phyloP scores from a whole-genome alignment of 2,888 invertebrate genomes.

The Atrina japonica region DNA sequence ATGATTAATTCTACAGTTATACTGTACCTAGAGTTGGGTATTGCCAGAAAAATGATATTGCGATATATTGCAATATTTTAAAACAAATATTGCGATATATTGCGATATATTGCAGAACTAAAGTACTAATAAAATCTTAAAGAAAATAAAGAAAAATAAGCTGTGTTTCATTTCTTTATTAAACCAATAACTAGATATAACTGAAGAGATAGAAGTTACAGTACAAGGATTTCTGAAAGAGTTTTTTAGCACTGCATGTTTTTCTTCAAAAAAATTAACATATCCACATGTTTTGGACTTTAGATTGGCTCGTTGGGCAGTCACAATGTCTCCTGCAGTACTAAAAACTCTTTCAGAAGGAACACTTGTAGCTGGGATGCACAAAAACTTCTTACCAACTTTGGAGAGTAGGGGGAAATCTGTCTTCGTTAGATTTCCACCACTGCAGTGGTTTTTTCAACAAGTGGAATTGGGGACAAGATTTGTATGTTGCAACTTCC shows the following conservation, averaged over 20 bases:
- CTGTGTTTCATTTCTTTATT: too few relatives aligned
- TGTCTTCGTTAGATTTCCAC: conserved; percentile 30
- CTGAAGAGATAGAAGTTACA: too few relatives aligned
- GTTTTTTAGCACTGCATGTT: conserved; percentile 1
- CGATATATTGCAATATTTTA: too few relatives aligned
- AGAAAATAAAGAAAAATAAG: too few relatives aligned
- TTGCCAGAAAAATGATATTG: too few relatives aligned
- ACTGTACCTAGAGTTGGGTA: too few relatives aligned
- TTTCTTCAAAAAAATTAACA: conserved; percentile 25
- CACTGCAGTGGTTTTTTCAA: conserved; percentile 18
- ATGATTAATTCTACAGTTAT: too few relatives aligned
- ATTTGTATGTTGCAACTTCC: not conserved
- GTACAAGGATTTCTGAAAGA: too few relatives aligned
- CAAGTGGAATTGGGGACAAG: not conserved
- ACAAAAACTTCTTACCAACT: conserved; percentile 10
- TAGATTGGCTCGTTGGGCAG: conserved; percentile 19
- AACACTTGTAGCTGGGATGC: conserved; percentile 34
- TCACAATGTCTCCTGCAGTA: conserved; percentile 29
- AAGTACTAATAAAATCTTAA: too few relatives aligned
- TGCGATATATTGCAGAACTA: too few relatives aligned
- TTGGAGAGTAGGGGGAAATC: conserved; percentile 15
- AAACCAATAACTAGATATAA: too few relatives aligned
- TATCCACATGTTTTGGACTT: conserved; percentile 29
- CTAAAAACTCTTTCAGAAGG: conserved; percentile 28
- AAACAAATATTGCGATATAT: too few relatives aligned